phyloP scores from a whole-genome alignment of 2,888 invertebrate species.

The Harpalus rufipes region DNA sequence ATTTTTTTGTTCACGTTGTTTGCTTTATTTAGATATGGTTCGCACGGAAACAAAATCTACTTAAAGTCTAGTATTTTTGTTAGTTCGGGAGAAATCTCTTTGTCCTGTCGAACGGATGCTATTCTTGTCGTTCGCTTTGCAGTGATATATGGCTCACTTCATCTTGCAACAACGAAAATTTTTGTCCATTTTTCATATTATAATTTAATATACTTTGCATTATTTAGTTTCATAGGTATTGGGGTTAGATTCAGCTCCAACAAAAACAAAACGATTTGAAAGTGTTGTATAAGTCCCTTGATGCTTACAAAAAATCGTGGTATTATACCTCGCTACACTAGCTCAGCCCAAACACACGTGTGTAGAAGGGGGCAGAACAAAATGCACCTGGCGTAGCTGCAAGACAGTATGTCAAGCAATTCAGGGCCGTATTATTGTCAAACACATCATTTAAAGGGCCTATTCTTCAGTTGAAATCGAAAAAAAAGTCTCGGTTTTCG shows the following conservation, averaged over 20 bases:
- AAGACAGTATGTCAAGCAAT: conserved; percentile 17
- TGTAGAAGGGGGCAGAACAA: conserved; percentile 31
- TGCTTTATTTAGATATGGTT: conserved; percentile 59
- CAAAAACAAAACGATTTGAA: background rate
- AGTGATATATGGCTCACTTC: conserved; percentile 32
- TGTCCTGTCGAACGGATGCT: conserved; percentile 71
- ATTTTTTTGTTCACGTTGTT: conserved; percentile 46
- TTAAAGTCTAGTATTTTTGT: conserved; percentile 73
- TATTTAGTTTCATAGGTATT: background rate
- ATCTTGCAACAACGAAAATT: background rate
- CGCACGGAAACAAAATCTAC: conserved; percentile 74
- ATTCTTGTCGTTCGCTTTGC: conserved; percentile 11
- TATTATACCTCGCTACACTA: conserved; percentile 21
- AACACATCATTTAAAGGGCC: conserved; percentile 2
- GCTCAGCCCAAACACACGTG: conserved; percentile 27
- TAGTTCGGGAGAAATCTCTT: conserved; percentile 73
- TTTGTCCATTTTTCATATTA: background rate
- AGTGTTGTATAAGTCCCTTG: conserved; percentile 17
- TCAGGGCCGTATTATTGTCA: background rate
- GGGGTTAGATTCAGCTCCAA: background rate
- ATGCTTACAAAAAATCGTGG: conserved; percentile 47
- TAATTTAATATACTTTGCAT: background rate
- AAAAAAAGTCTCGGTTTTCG: background rate
- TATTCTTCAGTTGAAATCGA: background rate
- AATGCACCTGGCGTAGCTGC: conserved; percentile 47